A percentile compares a stretch with the other conserved stretches of the same genome.
These are phyloP conservation scores for Laupala kohalensis DNA, from an alignment of 1,140 invertebrate species.

Conservation along the genomic window DNA sequence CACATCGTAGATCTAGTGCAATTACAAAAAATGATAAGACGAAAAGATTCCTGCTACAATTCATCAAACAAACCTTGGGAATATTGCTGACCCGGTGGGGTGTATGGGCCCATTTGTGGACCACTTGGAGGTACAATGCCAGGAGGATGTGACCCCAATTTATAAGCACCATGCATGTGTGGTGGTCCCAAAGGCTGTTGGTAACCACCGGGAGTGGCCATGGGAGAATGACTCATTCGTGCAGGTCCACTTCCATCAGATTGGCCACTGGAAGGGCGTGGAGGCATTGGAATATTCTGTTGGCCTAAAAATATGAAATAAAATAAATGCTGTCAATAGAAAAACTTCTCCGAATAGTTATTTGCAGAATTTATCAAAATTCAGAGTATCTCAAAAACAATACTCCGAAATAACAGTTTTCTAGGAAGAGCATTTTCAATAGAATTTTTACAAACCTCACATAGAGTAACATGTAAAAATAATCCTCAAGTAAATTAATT, in stretches of 20 bases:
- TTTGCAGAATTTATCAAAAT: too few species aligned
- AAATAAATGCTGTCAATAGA: too few species aligned
- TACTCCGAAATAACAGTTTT: too few species aligned
- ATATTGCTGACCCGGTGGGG: conserved; percentile 33
- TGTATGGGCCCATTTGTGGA: conserved; percentile 37
- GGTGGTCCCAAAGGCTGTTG: conserved; percentile 48
- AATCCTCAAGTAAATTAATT: too few species aligned
- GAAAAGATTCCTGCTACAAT: too few species aligned
- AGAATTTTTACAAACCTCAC: too few species aligned
- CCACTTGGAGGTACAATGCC: conserved; percentile 36
- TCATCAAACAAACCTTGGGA: too few species aligned
- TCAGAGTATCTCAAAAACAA: too few species aligned
- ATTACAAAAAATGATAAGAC: neutral
- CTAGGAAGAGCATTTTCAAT: too few species aligned
- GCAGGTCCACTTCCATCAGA: conserved; percentile 61
- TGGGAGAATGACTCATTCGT: conserved; percentile 59
- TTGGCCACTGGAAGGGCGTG: conserved; percentile 78
- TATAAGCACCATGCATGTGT: conserved; percentile 40
- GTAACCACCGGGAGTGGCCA: conserved; percentile 51
- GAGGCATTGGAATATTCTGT: conserved; percentile 83
- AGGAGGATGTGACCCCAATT: conserved; percentile 35
- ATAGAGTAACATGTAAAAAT: too few species aligned
- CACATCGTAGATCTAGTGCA: too few species aligned
- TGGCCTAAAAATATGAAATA: conserved; percentile 49
- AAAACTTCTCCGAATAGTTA: too few species aligned